Base-by-base conservation (phyloP, 2,113 vertebrate genomes). In the Rafetus swinhoei region DNA sequence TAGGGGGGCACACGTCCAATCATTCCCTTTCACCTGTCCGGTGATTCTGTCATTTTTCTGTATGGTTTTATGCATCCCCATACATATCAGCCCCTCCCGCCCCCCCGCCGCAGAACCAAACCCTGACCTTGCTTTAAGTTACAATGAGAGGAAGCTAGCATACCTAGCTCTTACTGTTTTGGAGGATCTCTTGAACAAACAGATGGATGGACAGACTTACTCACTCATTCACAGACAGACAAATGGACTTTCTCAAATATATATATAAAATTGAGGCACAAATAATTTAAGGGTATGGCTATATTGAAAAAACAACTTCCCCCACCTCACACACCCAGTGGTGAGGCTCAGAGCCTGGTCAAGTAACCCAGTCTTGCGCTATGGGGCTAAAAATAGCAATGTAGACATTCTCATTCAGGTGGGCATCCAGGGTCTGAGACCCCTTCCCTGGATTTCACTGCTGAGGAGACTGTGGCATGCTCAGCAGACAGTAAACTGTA, bases 211-310 rank as follows among this genome's bases (percentile, higher is more conserved):
- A 45, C 45, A 45, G 45, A 45, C 45, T 45, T 5, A 45, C 39
- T 45, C 5, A 45, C 39, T 45, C 45, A 45, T 45, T 45, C 6
- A 45, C 45, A 45, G 45, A 45, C 45, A 45, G 45, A 45, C 6
- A 45, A 45, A 45, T 45, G 45, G 45, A 45, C 45, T 39, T 4
- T 39, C 39, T 45, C 45, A 45, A 45, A 92, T 25, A 81, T 74
- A 86, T 96, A 86, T 85, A 72, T 88, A 95, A 72, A 96, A 90
- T 80, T 76, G 69, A 69, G 87, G 62, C 92, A 93, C 60, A 0
- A 6, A n/a, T 65, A 76, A 94, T 88, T 93, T 76, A 90, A 93
- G 90, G 69, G 84, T 92, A 93, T 95, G 90, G 84, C 69, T 54
- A 13, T 79, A 81, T 57, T 88, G 80, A 72, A 72, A 72, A n/a